Base-by-base conservation (phyloP, 2,113 vertebrate species). In the Tupaia chinensis region DNA sequence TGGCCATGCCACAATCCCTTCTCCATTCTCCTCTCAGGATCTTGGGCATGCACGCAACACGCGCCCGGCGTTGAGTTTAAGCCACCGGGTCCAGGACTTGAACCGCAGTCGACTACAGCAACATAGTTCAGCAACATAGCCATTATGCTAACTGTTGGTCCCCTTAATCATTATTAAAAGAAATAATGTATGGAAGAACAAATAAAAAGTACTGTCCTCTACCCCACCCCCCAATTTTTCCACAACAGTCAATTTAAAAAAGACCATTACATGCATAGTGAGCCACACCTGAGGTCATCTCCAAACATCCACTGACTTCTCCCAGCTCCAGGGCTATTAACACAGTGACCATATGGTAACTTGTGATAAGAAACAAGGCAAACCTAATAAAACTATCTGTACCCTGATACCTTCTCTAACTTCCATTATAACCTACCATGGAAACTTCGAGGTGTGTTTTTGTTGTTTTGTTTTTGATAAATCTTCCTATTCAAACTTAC, bases 91-190 rank as follows among this genome's bases (percentile, higher is more conserved):
- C 44, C 44, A 4, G 44, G 44, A 44, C 44, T 3, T 4, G 3
- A 44, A 44, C 44, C 3, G 44, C 44, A 3, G 44, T 44, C 3
- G 44, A 44, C 44, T 44, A 44, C 44, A 3, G 44, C n/a, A n/a
- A n/a, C n/a, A n/a, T n/a, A 44, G 44, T 44, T 4, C 44, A 44
- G 44, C 44, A 4, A 44, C 44, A 44, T 44, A 44, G 44, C 44
- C 44, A 44, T 44, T 44, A 44, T 5, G 44, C 44, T 44, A 44
- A 44, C 44, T 44, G 2, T 0, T 5, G 5, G 44, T 44, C 44
- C 44, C 44, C 27, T 93, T 93, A 54, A 93, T 87, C 63, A 76
- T 80, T 32, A 65, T 34, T 63, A 27, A 58, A 95, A 86, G 15
- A 89, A 32, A 53, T 56, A 65, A 80, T 84, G n/a, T 72, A 86